Evolutionary conservation across 1,140 invertebrate genomes (phyloP).

Genomic region (Platorchestia sp.): DNA sequence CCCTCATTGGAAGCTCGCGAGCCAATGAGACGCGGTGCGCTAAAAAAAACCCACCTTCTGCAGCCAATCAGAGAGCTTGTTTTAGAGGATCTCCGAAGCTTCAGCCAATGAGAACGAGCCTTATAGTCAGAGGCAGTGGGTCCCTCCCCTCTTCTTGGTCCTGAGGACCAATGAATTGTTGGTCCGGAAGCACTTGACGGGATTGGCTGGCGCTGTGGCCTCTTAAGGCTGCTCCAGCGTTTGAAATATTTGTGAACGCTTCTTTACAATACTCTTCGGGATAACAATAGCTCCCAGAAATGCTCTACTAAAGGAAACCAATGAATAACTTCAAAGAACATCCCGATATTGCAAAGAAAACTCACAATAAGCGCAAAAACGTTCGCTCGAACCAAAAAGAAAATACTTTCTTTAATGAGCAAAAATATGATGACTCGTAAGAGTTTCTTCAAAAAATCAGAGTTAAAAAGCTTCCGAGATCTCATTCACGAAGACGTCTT

Average conservation of each 20-base stretch:
- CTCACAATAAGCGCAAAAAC: not conserved
- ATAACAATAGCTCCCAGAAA: constrained; percentile 39
- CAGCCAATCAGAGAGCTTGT: constrained; percentile 5
- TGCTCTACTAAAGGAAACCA: constrained; percentile 47
- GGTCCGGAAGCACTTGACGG: constrained; percentile 50
- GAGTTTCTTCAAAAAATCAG: not conserved
- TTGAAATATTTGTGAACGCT: constrained; percentile 55
- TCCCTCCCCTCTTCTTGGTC: not conserved
- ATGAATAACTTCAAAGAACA: constrained; percentile 53
- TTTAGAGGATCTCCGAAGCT: not conserved
- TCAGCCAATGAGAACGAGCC: constrained; percentile 23
- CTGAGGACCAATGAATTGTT: constrained; percentile 52
- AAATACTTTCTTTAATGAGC: constrained; percentile 32
- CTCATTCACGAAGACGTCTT: not conserved
- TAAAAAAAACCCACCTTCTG: not conserved
- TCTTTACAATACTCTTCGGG: constrained; percentile 1
- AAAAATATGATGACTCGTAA: constrained; percentile 15
- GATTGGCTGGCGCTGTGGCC: constrained; percentile 38
- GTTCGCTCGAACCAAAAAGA: not conserved
- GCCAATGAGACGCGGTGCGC: constrained; percentile 32
- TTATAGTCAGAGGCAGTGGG: not conserved
- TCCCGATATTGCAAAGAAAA: constrained; percentile 50
- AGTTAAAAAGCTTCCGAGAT: not conserved
- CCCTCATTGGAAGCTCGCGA: constrained; percentile 52
- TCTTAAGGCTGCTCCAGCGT: constrained; percentile 41